Base-by-base conservation (phyloP, 2,797 vertebrate species). In the Bufotes viridis region DNA sequence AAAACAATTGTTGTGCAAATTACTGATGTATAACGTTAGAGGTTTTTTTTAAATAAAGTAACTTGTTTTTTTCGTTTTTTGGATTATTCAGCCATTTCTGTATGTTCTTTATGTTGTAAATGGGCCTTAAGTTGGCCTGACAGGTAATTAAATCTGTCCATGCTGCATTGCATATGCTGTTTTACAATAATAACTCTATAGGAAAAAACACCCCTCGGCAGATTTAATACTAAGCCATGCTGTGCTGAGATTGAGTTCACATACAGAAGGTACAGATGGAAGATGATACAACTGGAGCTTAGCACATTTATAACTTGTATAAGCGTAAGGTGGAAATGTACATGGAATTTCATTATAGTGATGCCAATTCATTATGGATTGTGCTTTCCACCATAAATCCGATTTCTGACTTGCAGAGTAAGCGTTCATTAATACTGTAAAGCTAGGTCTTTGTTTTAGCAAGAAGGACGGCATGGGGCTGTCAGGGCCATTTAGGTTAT, bases 191-290 rank as follows among this genome's bases (percentile, higher is more conserved):
- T 82, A 75, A 87, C 79, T 51, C 42, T 67, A 61, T 42, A 42
- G 75, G 58, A 78, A 75, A 82, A n/a, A 26, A 53, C 34, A 60
- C 9, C 57, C 42, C n/a, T 80, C 75, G 79, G 75, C 29, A 70
- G 34, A 84, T 55, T 75, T 61, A 29, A 49, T 20, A 55, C 14
- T 2, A 49, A 55, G 34, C 12, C 80, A 63, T 82, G 49, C 80
- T 87, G 58, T 87, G 86, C 70, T 60, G 75, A 53, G 78, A 72
- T 57, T 88, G 87, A 72, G 70, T 29, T 78, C 34, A 42, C 58
- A 55, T 75, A 60, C 69, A 67, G 29, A 29, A 8, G 17, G 53
- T 29, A 74, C 65, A 88, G 65, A 84, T 79, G 65, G 65, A 84
- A 12, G 78, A 84, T 69, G 61, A 78, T 78, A 69, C 26, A 42